Percentiles rank a stretch among this genome's conserved stretches.
phyloP scores from a whole-genome alignment of 2,113 vertebrate species.

The Oceanites oceanicus region DNA sequence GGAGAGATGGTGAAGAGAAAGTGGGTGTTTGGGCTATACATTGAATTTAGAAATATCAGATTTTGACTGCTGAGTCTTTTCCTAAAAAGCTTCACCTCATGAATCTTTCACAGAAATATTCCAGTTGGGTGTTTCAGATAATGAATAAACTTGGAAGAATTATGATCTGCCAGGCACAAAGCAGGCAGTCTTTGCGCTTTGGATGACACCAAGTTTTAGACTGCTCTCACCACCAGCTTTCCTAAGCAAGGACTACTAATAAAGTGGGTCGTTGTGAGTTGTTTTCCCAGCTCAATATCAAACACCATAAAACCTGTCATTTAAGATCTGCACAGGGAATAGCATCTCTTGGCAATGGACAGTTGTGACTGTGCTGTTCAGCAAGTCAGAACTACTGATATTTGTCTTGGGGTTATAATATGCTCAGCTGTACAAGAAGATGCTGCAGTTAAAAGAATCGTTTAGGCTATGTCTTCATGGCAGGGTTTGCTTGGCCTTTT shows the following conservation, averaged over 20 bases:
- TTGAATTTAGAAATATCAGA: neutral
- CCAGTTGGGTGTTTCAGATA: neutral
- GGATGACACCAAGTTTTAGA: neutral
- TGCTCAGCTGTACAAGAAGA: neutral
- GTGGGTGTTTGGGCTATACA: neutral
- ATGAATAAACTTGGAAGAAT: neutral
- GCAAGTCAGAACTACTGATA: slow-evolving; percentile 9
- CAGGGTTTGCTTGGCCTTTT: neutral
- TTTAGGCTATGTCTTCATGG: neutral
- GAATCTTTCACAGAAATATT: neutral
- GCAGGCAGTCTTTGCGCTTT: neutral
- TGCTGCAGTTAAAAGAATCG: neutral
- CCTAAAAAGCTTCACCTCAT: neutral
- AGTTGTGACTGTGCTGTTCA: neutral
- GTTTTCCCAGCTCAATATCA: neutral
- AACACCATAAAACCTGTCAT: slow-evolving; percentile 21
- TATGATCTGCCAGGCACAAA: neutral
- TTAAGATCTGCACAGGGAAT: slow-evolving; percentile 13
- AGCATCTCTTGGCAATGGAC: slow-evolving; percentile 6
- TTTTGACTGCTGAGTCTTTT: neutral
- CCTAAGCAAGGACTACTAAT: neutral
- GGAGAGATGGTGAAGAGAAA: neutral
- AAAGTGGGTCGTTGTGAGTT: neutral
- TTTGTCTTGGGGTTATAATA: slow-evolving; percentile 36
- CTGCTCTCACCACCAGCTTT: neutral